phyloP scores from a whole-genome alignment of 2,113 vertebrate genomes.

The Halichoerus grypus region DNA sequence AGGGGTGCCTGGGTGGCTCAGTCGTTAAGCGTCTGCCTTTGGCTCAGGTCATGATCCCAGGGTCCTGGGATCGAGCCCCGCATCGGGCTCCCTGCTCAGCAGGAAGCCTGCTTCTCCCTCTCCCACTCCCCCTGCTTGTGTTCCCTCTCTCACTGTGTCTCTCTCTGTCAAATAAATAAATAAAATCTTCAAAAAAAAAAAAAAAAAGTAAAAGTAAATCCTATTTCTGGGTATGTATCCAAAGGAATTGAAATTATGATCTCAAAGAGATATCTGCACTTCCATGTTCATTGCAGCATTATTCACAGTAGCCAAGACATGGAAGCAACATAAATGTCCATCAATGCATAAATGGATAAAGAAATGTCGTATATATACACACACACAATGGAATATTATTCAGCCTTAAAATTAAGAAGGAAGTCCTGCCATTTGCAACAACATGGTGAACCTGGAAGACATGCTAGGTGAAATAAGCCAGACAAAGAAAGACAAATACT shows the following conservation, averaged over 20 bases:
- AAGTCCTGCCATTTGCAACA: background rate
- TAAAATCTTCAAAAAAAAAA: background rate
- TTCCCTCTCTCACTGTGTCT: no score
- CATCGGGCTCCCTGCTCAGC: no score
- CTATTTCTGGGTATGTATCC: background rate
- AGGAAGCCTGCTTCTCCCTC: no score
- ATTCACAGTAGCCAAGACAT: background rate
- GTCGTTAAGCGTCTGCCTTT: no score
- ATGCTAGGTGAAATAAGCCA: slow-evolving; percentile 26
- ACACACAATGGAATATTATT: background rate
- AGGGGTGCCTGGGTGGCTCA: no score
- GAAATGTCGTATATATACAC: background rate
- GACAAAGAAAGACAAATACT: background rate
- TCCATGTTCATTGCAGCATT: background rate
- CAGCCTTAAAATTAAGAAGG: background rate
- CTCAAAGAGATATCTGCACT: background rate
- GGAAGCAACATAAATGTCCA: background rate
- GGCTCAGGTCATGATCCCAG: no score
- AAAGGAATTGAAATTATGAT: background rate
- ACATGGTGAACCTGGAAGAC: background rate
- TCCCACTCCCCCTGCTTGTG: no score
- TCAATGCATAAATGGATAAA: background rate
- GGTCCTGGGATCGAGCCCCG: no score
- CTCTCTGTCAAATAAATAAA: no score
- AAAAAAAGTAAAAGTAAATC: background rate